These are phyloP conservation scores for Beaufortia kweichowensis DNA, from an alignment of 2,113 vertebrate species.

Conservation along the genomic window DNA sequence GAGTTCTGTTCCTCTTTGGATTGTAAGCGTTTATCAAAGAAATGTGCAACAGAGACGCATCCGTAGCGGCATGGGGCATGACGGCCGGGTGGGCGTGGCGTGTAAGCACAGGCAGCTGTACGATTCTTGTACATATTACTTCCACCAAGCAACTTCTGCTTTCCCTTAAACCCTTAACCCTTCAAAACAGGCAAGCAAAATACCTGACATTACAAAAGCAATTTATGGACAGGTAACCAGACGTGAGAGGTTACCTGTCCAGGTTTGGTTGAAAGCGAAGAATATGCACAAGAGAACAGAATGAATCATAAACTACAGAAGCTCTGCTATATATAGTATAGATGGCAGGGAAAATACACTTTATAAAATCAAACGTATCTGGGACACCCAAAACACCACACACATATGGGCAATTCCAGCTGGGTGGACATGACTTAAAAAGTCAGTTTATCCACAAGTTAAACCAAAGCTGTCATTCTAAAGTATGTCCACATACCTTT, in stretches of 20 bases:
- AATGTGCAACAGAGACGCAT: slow-evolving; percentile 39
- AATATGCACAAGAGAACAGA: background rate
- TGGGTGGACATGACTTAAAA: too few species aligned
- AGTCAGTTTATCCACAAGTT: too few species aligned
- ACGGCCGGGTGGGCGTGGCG: slow-evolving; percentile 27
- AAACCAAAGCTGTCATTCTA: background rate
- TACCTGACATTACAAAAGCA: background rate
- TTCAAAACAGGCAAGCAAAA: background rate
- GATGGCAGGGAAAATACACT: too few species aligned
- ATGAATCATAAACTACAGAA: too few species aligned
- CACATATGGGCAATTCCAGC: too few species aligned
- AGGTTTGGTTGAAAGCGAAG: background rate
- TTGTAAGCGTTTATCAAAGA: slow-evolving; percentile 67
- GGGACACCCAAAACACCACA: too few species aligned
- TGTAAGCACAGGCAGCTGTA: background rate
- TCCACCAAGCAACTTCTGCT: slow-evolving; percentile 2
- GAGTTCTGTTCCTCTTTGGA: slow-evolving; percentile 67
- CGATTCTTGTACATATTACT: background rate
- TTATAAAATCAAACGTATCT: too few species aligned
- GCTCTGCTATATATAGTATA: too few species aligned
- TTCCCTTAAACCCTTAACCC: background rate
- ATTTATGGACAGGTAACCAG: background rate
- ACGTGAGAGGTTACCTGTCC: too few species aligned
- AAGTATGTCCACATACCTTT: background rate
- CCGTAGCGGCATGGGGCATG: slow-evolving; percentile 60